Base-by-base conservation (phyloP, 1,140 invertebrate genomes). In the Arion vulgaris region DNA sequence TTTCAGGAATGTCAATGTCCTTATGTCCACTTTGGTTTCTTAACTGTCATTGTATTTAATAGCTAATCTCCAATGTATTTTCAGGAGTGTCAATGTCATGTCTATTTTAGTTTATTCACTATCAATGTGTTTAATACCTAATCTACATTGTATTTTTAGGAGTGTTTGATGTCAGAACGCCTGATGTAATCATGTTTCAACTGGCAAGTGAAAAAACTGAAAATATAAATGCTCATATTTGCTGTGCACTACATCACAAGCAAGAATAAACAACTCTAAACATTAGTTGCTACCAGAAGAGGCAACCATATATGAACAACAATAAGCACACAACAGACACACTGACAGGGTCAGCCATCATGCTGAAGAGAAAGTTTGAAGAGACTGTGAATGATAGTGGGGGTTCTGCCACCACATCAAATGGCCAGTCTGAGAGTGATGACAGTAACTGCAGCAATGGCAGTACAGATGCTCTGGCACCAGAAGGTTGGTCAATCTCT, bases 321-420 rank as follows among this genome's bases (percentile, higher is more conserved):
- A 45, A 45, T 15, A 57, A 23, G 2, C 9, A 66, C 11, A n/a
- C 2, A 5, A 28, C 17, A 2, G 17, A 5, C 2, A 28, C 62
- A 66, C 1, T 7, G 7, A 7, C 62, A 66, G 62, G 7, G 17
- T 13, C 62, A 36, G 41, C 53, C 74, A 83, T 7, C 32, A 87
- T 87, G 86, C 79, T 85, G n/a, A 87, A 87, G 74, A 74, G 86
- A 38, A 87, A 87, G 74, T 32, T 86, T 49, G 85, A 87, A 13
- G 86, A 85, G 72, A 45, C 66, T 19, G 36, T 49, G 39, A 28
- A 57, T 41, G 32, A 51, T 51, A 23, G 49, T 9, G 71, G 72
- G 39, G 68, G n/a, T 23, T 15, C 68, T 36, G 62, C 62, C 62
- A 73, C 53, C 5, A 53, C 45, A 0, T 49, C 41, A 34, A 74